Percentiles rank a stretch among this genome's conserved stretches.
Evolutionary conservation across 2,797 vertebrate genomes (phyloP).

Genomic region (Cossypha dichroa): DNA sequence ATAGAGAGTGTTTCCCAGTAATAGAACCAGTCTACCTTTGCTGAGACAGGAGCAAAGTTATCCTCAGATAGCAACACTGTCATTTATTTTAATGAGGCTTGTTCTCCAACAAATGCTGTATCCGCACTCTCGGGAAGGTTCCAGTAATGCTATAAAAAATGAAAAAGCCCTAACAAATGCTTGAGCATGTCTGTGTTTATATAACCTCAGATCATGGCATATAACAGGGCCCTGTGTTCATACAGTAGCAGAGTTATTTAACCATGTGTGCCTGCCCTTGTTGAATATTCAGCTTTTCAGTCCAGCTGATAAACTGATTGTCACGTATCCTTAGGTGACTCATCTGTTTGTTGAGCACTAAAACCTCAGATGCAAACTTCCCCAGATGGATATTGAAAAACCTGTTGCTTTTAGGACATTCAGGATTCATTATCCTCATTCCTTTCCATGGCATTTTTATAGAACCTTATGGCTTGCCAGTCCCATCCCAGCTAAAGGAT

Average conservation of each 20-base stretch:
- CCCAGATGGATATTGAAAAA: not conserved
- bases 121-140: not conserved
- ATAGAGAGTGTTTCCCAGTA: slow-evolving; percentile 47
- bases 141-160: slow-evolving; percentile 26
- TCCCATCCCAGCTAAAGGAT: rapidly evolving
- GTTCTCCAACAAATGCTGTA: slow-evolving; percentile 49
- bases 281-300: not conserved
- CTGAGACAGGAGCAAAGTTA: slow-evolving; percentile 52
- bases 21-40: slow-evolving; percentile 47
- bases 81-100: slow-evolving; percentile 62
- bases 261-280: not conserved
- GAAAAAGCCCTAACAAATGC: slow-evolving; percentile 5
- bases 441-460: not conserved
- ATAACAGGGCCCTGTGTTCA: not conserved
- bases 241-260: not conserved
- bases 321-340: not conserved
- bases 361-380: not conserved
- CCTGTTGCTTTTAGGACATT: not conserved
- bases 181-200: not conserved
- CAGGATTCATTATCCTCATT: not conserved
- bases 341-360: not conserved
- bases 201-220: not conserved
- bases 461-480: not conserved
- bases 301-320: not conserved
- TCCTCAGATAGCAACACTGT: slow-evolving; percentile 6